Conservation (phyloP, 2,113 vertebrate species). For the Forbesichthys agassizii region DNA sequence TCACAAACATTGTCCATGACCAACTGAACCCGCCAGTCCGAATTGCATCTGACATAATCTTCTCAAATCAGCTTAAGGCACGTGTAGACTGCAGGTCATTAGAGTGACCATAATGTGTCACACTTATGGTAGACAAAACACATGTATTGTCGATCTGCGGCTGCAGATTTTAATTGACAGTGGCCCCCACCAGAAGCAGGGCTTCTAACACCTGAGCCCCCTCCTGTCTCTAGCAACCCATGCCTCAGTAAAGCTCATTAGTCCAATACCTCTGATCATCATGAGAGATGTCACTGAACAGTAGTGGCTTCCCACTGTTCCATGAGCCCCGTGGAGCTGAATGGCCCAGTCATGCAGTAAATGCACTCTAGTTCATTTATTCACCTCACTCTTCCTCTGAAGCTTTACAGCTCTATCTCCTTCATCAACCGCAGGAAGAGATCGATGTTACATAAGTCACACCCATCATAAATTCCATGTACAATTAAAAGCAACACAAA, state of each 20-base stretch:
- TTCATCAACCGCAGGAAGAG: constrained; percentile 43
- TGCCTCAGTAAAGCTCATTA: constrained; percentile 79
- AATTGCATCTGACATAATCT: constrained; percentile 81
- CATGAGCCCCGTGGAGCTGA: constrained; percentile 56
- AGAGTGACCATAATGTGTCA: constrained; percentile 71
- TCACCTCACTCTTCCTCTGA: constrained; percentile 58
- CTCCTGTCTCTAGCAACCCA: constrained; percentile 59
- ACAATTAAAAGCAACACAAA: background rate
- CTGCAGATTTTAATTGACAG: too few relatives aligned
- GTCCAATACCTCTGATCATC: constrained; percentile 77
- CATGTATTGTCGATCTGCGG: too few relatives aligned
- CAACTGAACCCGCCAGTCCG: constrained; percentile 61
- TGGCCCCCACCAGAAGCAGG: constrained; percentile 53
- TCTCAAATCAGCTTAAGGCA: constrained; percentile 74
- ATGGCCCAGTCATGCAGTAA: constrained; percentile 76
- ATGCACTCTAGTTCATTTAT: constrained; percentile 66
- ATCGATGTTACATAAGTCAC: constrained; percentile 19
- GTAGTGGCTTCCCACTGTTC: constrained; percentile 66
- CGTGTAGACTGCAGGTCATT: constrained; percentile 68
- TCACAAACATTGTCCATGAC: constrained; percentile 68
- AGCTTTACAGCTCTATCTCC: constrained; percentile 36
- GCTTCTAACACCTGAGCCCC: constrained; percentile 62
- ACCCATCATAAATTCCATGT: constrained; percentile 20
- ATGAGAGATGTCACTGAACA: constrained; percentile 76
- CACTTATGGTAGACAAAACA: constrained; percentile 66